phyloP scores from a whole-genome alignment of 2,888 invertebrate species.

The Sepioteuthis lessoniana region DNA sequence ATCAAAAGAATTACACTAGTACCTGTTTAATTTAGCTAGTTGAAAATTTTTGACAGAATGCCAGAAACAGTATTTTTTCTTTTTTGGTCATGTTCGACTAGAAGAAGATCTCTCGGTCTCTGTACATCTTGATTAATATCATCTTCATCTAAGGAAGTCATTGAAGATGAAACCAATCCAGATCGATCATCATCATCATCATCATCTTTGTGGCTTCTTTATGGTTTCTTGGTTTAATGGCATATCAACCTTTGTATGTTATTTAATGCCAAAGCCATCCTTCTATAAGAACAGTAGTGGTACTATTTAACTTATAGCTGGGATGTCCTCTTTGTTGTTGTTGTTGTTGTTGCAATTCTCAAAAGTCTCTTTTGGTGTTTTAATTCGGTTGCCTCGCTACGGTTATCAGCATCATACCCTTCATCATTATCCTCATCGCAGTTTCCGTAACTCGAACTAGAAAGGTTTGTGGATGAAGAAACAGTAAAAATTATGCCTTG shows the following conservation, averaged over 20 bases:
- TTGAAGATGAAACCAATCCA: background rate
- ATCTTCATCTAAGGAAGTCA: slow-evolving; percentile 33
- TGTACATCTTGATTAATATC: slow-evolving; percentile 37
- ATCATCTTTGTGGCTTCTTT: background rate
- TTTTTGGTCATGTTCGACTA: background rate
- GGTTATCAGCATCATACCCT: background rate
- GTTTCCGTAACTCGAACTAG: slow-evolving; percentile 36
- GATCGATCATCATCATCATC: background rate
- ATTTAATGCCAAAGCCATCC: too few relatives aligned
- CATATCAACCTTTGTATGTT: too few relatives aligned
- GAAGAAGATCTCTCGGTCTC: slow-evolving; percentile 35
- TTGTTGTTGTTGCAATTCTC: background rate
- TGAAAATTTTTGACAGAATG: slow-evolving; percentile 44
- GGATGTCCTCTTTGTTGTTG: background rate
- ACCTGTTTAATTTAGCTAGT: slow-evolving; percentile 38
- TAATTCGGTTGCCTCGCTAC: background rate
- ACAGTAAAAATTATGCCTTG: slow-evolving; percentile 46
- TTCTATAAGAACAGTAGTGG: too few relatives aligned
- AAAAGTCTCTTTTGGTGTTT: background rate
- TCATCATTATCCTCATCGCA: background rate
- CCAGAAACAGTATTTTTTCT: slow-evolving; percentile 43
- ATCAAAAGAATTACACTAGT: slow-evolving; percentile 42
- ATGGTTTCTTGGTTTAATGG: background rate
- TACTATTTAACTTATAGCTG: too few relatives aligned
- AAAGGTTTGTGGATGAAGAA: background rate